Evolutionary conservation across 2,797 vertebrate genomes (phyloP).

Genomic region (Nannoperca australis): DNA sequence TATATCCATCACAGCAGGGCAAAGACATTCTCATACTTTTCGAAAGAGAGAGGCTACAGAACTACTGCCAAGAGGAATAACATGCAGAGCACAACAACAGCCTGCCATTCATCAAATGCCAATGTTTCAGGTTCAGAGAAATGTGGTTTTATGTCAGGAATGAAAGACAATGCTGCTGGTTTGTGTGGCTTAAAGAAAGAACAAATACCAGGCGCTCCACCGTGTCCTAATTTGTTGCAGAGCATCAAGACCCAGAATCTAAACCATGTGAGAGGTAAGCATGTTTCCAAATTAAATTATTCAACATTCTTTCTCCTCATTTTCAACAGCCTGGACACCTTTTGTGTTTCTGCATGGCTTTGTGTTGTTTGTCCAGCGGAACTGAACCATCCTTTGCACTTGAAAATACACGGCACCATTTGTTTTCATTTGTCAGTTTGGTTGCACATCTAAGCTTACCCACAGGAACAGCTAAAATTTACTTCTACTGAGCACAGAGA

Average conservation of each 20-base stretch:
- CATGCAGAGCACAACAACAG: constrained; percentile 52
- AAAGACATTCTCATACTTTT: constrained; percentile 50
- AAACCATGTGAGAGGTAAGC: constrained; percentile 3
- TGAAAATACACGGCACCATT: constrained; percentile 40
- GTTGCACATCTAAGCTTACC: constrained; percentile 45
- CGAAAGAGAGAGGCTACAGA: constrained; percentile 40
- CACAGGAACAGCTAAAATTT: constrained; percentile 25
- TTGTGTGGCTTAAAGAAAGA: constrained; percentile 35
- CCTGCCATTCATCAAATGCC: constrained; percentile 62
- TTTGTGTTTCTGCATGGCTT: constrained; percentile 8
- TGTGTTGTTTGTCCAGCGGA: constrained; percentile 17
- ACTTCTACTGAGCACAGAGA: constrained; percentile 29
- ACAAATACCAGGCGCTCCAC: constrained; percentile 3
- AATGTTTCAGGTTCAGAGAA: constrained; percentile 56
- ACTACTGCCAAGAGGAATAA: constrained; percentile 56
- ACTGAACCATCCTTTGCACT: constrained; percentile 24
- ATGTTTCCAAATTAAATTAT: constrained; percentile 14
- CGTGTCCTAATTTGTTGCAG: constrained; percentile 11
- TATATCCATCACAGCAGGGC: constrained; percentile 58
- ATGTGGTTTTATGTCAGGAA: constrained; percentile 45
- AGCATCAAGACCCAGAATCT: constrained; percentile 15
- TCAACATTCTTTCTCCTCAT: not conserved
- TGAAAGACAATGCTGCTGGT: constrained; percentile 47
- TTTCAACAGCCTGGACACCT: not conserved
- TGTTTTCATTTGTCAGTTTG: constrained; percentile 53